Percentiles rank a stretch among this genome's conserved stretches.
phyloP scores from a whole-genome alignment of 2,888 invertebrate species.

The Heteromurus nitidus region DNA sequence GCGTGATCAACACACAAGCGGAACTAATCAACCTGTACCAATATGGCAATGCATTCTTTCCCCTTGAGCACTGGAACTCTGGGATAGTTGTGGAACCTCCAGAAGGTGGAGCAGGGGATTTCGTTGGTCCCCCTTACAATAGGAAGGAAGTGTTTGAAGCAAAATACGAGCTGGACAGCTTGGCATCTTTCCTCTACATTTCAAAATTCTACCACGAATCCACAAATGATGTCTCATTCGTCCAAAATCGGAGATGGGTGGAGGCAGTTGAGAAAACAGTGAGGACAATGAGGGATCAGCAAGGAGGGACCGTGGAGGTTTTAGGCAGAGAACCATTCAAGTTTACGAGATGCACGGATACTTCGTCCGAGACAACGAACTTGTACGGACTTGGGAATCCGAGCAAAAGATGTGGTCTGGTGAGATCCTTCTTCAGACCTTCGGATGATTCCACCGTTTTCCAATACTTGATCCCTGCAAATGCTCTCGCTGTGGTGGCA shows the following conservation, averaged over 20 bases:
- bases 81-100: slow-evolving; percentile 58
- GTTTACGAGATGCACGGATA: slow-evolving; percentile 65
- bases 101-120: slow-evolving; percentile 46
- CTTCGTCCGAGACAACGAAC: slow-evolving; percentile 70
- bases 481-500: slow-evolving; percentile 69
- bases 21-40: slow-evolving; percentile 63
- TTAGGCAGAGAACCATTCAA: slow-evolving; percentile 63
- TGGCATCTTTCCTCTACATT: slow-evolving; percentile 67
- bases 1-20: slow-evolving; percentile 72
- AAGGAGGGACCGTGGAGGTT: slow-evolving; percentile 69
- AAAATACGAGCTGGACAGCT: slow-evolving; percentile 67
- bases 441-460: slow-evolving; percentile 71
- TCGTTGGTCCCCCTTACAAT: slow-evolving; percentile 64
- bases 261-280: slow-evolving; percentile 58
- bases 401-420: slow-evolving; percentile 67
- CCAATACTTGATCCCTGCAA: slow-evolving; percentile 70
- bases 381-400: slow-evolving; percentile 65
- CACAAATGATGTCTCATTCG: slow-evolving; percentile 62
- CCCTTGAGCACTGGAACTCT: slow-evolving; percentile 67
- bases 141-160: slow-evolving; percentile 69
- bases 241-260: slow-evolving; percentile 66
- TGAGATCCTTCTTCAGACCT: slow-evolving; percentile 71
- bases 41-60: slow-evolving; percentile 69
- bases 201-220: slow-evolving; percentile 68
- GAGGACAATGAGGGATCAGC: slow-evolving; percentile 61